phyloP scores from a whole-genome alignment of 1,140 invertebrate genomes.

The Drosophila parvula region DNA sequence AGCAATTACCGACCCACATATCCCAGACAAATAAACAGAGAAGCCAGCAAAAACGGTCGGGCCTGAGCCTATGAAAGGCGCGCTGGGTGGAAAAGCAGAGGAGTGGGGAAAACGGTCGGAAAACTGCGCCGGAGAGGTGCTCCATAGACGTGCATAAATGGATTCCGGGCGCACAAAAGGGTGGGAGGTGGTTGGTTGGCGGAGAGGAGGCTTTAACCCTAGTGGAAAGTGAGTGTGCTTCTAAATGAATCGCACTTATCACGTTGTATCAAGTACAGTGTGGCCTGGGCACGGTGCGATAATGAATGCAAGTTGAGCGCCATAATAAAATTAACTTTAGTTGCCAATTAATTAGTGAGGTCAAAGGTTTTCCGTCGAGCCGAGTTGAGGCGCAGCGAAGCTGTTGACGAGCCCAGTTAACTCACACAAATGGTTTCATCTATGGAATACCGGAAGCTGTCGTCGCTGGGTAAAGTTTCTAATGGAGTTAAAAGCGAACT shows the following conservation, averaged over 20 bases:
- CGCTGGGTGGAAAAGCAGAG: not conserved
- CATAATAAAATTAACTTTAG: conserved; percentile 49
- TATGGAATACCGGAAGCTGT: conserved; percentile 19
- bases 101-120: not conserved
- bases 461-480: not conserved
- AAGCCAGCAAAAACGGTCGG: conserved; percentile 43
- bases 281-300: conserved; percentile 25
- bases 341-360: conserved; percentile 51
- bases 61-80: conserved; percentile 33
- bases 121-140: conserved; percentile 17
- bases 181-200: conserved; percentile 1
- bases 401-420: conserved; percentile 11
- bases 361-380: conserved; percentile 17
- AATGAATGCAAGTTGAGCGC: conserved; percentile 24
- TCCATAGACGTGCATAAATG: conserved; percentile 58
- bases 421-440: not conserved
- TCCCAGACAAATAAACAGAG: conserved; percentile 62
- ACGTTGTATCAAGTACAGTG: conserved; percentile 55
- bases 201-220: conserved; percentile 20
- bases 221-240: conserved; percentile 55
- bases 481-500: conserved; percentile 22
- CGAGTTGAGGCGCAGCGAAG: not conserved
- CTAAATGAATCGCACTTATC: conserved; percentile 67
- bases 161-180: conserved; percentile 41
- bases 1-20: conserved; percentile 80